Evolutionary conservation across 2,888 invertebrate species (phyloP).

Genomic region (Leucania comma): DNA sequence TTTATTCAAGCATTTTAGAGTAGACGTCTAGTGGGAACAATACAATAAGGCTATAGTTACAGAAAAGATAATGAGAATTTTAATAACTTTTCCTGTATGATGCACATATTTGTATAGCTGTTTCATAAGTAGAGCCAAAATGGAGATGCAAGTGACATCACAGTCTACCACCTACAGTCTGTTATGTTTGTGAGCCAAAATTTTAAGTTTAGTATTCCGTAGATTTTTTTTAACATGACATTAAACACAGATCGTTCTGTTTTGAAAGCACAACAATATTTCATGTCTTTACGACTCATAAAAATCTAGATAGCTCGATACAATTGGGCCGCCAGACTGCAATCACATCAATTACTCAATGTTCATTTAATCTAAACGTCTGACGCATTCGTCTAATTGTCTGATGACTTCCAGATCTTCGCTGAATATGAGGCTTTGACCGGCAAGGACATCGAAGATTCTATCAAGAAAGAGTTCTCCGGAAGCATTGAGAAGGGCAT

Average conservation of each 20-base stretch:
- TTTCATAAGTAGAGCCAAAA: slow-evolving; percentile 15
- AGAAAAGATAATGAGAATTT: neutral
- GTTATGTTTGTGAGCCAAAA: slow-evolving; percentile 3
- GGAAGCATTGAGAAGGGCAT: slow-evolving; percentile 96
- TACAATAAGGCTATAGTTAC: neutral
- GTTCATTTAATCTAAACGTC: slow-evolving; percentile 1
- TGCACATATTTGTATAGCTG: slow-evolving; percentile 12
- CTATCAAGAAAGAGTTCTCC: slow-evolving; percentile 97
- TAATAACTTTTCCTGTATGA: neutral
- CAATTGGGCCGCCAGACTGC: slow-evolving; percentile 56
- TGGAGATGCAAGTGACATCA: slow-evolving; percentile 21
- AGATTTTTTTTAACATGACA: neutral
- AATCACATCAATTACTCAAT: slow-evolving; percentile 65
- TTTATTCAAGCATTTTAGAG: slow-evolving; percentile 32
- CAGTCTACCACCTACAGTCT: neutral
- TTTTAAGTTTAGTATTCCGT: neutral
- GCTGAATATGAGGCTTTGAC: slow-evolving; percentile 95
- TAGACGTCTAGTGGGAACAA: slow-evolving; percentile 25
- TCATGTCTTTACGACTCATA: slow-evolving; percentile 53
- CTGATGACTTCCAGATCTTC: slow-evolving; percentile 91
- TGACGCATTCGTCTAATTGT: slow-evolving; percentile 49
- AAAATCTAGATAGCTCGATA: slow-evolving; percentile 47
- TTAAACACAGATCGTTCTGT: neutral
- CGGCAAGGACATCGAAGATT: slow-evolving; percentile 95
- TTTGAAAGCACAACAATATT: neutral